Conservation (phyloP, 2,113 vertebrate genomes). For the Nerophis lumbriciformis region DNA sequence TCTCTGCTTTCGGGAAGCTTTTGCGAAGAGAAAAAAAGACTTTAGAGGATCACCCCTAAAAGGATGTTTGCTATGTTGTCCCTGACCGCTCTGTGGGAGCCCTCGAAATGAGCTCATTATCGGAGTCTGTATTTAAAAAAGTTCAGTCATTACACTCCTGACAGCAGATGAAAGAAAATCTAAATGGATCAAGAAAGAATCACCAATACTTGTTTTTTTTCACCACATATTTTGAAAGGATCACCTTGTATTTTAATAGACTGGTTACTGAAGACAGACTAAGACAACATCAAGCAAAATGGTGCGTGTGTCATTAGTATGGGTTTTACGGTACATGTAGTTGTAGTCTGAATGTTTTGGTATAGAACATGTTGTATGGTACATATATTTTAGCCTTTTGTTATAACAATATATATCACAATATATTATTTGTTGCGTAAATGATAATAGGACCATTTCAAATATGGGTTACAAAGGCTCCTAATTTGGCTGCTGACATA, state of each 20-base stretch:
- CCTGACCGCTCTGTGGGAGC: constrained; percentile 29
- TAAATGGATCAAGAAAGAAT: constrained; percentile 26
- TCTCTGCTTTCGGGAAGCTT: constrained; percentile 19
- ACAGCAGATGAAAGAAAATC: constrained; percentile 30
- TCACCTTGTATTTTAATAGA: constrained; percentile 2
- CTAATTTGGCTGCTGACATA: too few species aligned
- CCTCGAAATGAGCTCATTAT: constrained; percentile 34
- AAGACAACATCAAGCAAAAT: too few species aligned
- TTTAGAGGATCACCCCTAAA: constrained; percentile 23
- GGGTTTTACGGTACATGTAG: too few species aligned
- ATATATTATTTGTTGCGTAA: too few species aligned
- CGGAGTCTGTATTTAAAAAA: constrained; percentile 29
- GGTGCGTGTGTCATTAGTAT: too few species aligned
- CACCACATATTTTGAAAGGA: neutral
- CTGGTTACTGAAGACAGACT: neutral
- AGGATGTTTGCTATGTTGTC: constrained; percentile 29
- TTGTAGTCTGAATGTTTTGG: too few species aligned
- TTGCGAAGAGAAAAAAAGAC: constrained; percentile 21
- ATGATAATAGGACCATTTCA: too few species aligned
- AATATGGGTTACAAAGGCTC: too few species aligned
- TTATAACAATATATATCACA: too few species aligned
- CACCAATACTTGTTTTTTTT: neutral
- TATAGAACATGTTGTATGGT: too few species aligned
- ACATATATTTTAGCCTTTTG: too few species aligned
- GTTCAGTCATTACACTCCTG: constrained; percentile 22